phyloP scores from a whole-genome alignment of 2,888 invertebrate genomes.

The Melolontha melolontha region DNA sequence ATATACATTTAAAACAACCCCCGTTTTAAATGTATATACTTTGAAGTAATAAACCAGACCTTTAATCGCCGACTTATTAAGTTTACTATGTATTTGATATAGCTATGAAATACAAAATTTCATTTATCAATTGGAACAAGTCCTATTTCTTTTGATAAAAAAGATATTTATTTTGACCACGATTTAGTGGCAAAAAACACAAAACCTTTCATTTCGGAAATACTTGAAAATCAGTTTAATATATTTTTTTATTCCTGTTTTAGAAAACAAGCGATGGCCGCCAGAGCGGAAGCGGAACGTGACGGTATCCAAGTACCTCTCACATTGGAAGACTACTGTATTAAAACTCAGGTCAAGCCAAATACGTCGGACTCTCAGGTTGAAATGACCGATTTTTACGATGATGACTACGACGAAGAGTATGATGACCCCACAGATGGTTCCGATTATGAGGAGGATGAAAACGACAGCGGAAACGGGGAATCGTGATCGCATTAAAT shows the following conservation, averaged over 20 bases:
- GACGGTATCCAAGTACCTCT: slow-evolving; percentile 97
- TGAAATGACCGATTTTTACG: slow-evolving; percentile 97
- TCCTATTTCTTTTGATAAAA: too few species aligned
- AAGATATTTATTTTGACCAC: too few species aligned
- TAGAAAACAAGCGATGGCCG: slow-evolving; percentile 97
- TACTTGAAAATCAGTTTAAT: not conserved
- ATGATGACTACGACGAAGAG: slow-evolving; percentile 91
- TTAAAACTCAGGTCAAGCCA: slow-evolving; percentile 91
- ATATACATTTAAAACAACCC: too few species aligned
- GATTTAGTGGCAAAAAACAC: too few species aligned
- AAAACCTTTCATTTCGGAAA: too few species aligned
- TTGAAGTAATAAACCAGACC: too few species aligned
- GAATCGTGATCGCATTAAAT: slow-evolving; percentile 79
- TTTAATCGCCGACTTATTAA: too few species aligned
- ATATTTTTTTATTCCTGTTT: slow-evolving; percentile 32
- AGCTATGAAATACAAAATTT: too few species aligned
- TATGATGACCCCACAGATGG: slow-evolving; percentile 76
- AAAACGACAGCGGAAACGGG: slow-evolving; percentile 93
- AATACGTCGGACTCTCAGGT: slow-evolving; percentile 82
- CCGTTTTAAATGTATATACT: too few species aligned
- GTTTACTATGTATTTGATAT: too few species aligned
- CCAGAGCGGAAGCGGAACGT: slow-evolving; percentile 93
- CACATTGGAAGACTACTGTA: slow-evolving; percentile 98
- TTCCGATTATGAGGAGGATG: slow-evolving; percentile 83
- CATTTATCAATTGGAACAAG: too few species aligned